Evolutionary conservation across 2,113 vertebrate genomes (phyloP).

Genomic region (Corythoichthys intestinalis): DNA sequence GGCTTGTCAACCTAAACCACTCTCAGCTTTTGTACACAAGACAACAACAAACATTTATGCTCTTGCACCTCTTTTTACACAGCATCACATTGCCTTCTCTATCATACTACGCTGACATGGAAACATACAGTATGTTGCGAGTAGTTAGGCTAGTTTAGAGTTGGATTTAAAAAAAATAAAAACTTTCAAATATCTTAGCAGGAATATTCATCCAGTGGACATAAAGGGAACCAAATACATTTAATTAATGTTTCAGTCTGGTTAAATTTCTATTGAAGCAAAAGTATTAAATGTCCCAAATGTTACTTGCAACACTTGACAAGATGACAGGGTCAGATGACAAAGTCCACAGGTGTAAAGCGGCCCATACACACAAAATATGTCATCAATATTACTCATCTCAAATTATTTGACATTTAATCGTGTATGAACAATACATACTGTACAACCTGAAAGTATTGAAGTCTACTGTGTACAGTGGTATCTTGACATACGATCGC

Average conservation of each 20-base stretch:
- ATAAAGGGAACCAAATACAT: neutral
- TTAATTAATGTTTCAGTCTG: neutral
- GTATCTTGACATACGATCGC: too few relatives aligned
- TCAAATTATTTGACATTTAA: too few relatives aligned
- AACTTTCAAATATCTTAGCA: constrained; percentile 1
- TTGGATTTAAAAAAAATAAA: neutral
- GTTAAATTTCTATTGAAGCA: constrained; percentile 8
- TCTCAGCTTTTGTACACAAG: constrained; percentile 17
- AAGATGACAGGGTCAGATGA: too few relatives aligned
- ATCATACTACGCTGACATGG: neutral
- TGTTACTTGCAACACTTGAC: neutral
- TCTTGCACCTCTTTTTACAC: constrained; percentile 6
- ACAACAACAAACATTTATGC: constrained; percentile 14
- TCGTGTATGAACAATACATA: too few relatives aligned
- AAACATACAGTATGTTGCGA: neutral
- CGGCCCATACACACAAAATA: too few relatives aligned
- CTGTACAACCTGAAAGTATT: too few relatives aligned
- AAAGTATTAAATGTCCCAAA: neutral
- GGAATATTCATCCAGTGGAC: constrained; percentile 15
- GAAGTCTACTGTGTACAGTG: too few relatives aligned
- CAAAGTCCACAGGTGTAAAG: too few relatives aligned
- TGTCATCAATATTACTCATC: too few relatives aligned
- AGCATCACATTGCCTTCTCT: neutral
- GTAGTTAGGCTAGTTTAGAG: neutral
- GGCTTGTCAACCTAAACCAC: constrained; percentile 33